Percentiles rank a stretch among this genome's conserved stretches.
These are phyloP conservation scores for Leptonema lineaticorne DNA, from an alignment of 1,140 invertebrate genomes.

Conservation along the genomic window DNA sequence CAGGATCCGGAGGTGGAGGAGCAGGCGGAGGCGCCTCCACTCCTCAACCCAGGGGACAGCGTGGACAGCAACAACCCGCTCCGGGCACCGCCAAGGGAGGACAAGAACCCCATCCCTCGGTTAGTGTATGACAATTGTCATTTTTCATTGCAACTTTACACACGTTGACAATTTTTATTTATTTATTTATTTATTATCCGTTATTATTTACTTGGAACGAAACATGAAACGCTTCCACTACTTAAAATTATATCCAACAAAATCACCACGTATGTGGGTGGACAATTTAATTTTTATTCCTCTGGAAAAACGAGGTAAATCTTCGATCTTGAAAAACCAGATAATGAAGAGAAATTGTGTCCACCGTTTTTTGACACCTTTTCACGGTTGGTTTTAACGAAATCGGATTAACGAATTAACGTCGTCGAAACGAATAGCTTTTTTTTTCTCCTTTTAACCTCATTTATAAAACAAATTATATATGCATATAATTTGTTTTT, in stretches of 20 bases:
- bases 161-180: neutral
- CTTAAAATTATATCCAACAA: no score
- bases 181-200: no score
- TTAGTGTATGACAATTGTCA: conserved; percentile 54
- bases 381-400: neutral
- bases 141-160: neutral
- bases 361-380: conserved; percentile 3
- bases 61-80: conserved; percentile 64
- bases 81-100: conserved; percentile 72
- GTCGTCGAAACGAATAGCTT: neutral
- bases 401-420: neutral
- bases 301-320: no score
- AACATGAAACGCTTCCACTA: no score
- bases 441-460: no score
- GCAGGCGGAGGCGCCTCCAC: conserved; percentile 46
- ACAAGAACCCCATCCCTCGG: conserved; percentile 69
- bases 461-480: no score
- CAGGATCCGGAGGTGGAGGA: conserved; percentile 43
- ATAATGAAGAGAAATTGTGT: no score
- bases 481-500: no score
- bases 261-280: no score
- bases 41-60: conserved; percentile 50
- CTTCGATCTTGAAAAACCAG: no score
- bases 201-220: no score
- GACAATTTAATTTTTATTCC: no score